A percentile compares a stretch with the other conserved stretches of the same genome.
Evolutionary conservation across 2,888 invertebrate species (phyloP).

Genomic region (Tethea ocularis): DNA sequence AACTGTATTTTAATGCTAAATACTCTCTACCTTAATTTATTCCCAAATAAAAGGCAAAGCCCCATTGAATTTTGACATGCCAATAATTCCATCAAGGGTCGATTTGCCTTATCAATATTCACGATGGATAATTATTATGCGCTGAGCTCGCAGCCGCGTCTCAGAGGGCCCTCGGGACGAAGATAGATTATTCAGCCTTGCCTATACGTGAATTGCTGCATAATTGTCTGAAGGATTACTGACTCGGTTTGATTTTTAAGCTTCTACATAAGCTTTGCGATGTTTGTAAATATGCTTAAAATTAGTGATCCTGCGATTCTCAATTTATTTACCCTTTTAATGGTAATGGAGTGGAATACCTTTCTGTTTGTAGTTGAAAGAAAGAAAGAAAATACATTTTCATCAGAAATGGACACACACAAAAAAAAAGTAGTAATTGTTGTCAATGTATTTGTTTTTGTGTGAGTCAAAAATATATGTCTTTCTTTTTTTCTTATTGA

Average conservation of each 20-base stretch:
- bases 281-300: too few relatives aligned
- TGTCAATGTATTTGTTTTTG: too few relatives aligned
- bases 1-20: too few relatives aligned
- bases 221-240: not conserved
- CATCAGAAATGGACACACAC: too few relatives aligned
- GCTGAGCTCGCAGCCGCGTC: not conserved
- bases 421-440: too few relatives aligned
- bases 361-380: too few relatives aligned
- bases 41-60: not conserved
- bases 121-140: conserved; percentile 7
- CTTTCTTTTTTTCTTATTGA: too few relatives aligned
- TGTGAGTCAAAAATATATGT: too few relatives aligned
- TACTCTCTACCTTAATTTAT: not conserved
- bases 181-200: conserved; percentile 5
- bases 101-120: conserved; percentile 11
- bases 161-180: conserved; percentile 1
- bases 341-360: too few relatives aligned
- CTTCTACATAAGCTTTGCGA: not conserved
- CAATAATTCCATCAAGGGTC: not conserved
- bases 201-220: not conserved
- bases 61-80: not conserved
- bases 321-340: too few relatives aligned
- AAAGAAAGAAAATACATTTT: too few relatives aligned
- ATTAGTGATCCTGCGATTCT: too few relatives aligned
- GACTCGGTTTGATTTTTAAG: not conserved